Base-by-base conservation (phyloP, 2,113 vertebrate species). In the Hylia prasina region DNA sequence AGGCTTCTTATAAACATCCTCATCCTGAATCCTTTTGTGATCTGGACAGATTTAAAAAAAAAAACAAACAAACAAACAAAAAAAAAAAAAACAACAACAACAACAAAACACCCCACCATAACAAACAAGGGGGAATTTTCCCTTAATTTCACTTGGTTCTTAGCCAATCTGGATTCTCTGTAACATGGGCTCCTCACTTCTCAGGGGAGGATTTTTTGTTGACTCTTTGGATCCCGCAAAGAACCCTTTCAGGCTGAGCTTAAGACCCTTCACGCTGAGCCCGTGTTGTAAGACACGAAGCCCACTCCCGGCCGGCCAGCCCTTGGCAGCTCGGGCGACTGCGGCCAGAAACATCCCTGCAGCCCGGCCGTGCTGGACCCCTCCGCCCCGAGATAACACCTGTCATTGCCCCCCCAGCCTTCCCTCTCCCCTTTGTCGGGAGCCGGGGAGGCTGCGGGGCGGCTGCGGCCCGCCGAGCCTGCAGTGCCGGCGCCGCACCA, bases 1-100 rank as follows among this genome's bases (percentile, higher is more conserved):
- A 87, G 76, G 37, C 60, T 95, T 92, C 56, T 83, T 82, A 61
- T 69, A 85, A 79, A 93, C 66, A 83, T 81, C 65, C 54, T 82
- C 87, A 44, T 48, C 93, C 60, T 10, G 1, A 95, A 93, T 82
- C 39, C 30, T 66, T 53, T 28, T 8, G 47, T 90, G 19, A 91
- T 87, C 87, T 14, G 11, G 15, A 25, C 30, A 58, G 50, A 82
- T 13, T 3, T 6, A 20, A 77, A 51, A 15, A 37, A 10, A 53
- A 35, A 56, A 23, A 57, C n/a, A n/a, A n/a, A n/a, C 39, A 40
- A 9, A 9, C 39, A 9, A 54, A 54, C 31, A 19, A 54, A 56
- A n/a, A 22, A 33, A 33, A 6, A 56, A 33, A 22, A 24, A 11
- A 18, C 20, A 31, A 27, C 9, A n/a, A n/a, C n/a, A n/a, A n/a